Conservation (phyloP, 2,888 invertebrate species). For the Sphaeridia pumilis region DNA sequence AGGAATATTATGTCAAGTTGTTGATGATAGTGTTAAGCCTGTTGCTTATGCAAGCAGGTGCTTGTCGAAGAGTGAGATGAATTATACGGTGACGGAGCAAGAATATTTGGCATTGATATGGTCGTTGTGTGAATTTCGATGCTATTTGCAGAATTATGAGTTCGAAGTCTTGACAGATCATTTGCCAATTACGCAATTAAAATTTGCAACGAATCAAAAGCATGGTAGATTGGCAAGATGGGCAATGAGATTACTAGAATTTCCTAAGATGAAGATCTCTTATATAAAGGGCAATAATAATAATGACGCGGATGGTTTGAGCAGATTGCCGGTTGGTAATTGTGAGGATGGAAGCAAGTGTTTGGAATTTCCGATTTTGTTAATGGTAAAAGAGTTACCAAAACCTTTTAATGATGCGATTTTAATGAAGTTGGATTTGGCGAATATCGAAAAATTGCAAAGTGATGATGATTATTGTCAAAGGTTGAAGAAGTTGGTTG, state of each 20-base stretch:
- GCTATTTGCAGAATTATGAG: not conserved
- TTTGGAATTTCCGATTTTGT: slow-evolving; percentile 1
- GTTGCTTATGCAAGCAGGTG: not conserved
- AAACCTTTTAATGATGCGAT: not conserved
- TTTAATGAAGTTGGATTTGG: not conserved
- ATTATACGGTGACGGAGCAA: not conserved
- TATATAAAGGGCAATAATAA: not conserved
- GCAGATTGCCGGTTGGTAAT: not conserved
- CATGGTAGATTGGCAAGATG: not conserved
- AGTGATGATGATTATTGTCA: not conserved
- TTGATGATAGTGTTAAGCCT: not conserved
- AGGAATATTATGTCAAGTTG: slow-evolving; percentile 6
- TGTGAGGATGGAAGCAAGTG: not conserved
- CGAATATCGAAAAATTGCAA: not conserved
- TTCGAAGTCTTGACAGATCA: not conserved
- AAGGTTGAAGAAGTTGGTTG: not conserved
- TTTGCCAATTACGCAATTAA: not conserved
- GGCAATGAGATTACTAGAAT: not conserved
- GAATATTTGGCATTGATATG: not conserved
- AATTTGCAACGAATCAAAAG: not conserved
- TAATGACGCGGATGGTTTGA: not conserved
- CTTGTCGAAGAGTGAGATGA: not conserved
- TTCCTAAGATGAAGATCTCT: not conserved
- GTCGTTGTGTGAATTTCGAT: not conserved
- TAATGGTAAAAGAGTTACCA: not conserved